These are phyloP conservation scores for Eulemur mongoz DNA, from an alignment of 2,797 vertebrate species.

Conservation along the genomic window DNA sequence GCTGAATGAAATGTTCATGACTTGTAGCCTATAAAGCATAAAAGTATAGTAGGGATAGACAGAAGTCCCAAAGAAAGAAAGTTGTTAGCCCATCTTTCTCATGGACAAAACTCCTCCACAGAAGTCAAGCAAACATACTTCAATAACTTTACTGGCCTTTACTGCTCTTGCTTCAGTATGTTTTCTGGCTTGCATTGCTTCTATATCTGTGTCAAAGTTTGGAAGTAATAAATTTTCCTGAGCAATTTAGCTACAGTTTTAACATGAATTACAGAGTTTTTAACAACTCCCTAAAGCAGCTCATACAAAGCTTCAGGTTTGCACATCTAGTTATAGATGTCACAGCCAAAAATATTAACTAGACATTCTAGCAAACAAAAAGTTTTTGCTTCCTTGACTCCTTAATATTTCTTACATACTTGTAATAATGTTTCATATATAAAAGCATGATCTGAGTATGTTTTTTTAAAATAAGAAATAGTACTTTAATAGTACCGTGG, in stretches of 20 bases:
- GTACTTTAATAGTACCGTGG: neutral
- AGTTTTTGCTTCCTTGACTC: neutral
- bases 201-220: neutral
- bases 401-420: constrained; percentile 27
- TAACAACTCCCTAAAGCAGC: neutral
- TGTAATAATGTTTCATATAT: neutral
- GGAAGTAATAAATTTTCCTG: neutral
- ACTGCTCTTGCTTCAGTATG: neutral
- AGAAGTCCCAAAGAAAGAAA: neutral
- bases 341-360: neutral
- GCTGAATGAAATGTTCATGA: constrained; percentile 11
- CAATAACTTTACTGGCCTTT: neutral
- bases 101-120: neutral
- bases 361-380: neutral
- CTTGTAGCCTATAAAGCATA: neutral
- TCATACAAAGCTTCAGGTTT: neutral
- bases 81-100: neutral
- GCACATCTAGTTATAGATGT: neutral
- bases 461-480: constrained; percentile 24
- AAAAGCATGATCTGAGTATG: neutral
- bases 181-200: neutral
- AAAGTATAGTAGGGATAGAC: neutral
- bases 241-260: neutral
- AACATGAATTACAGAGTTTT: neutral
- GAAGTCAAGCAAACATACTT: neutral